Base-by-base conservation (phyloP, 1,140 invertebrate species). In the Anoplolepis gracilipes region DNA sequence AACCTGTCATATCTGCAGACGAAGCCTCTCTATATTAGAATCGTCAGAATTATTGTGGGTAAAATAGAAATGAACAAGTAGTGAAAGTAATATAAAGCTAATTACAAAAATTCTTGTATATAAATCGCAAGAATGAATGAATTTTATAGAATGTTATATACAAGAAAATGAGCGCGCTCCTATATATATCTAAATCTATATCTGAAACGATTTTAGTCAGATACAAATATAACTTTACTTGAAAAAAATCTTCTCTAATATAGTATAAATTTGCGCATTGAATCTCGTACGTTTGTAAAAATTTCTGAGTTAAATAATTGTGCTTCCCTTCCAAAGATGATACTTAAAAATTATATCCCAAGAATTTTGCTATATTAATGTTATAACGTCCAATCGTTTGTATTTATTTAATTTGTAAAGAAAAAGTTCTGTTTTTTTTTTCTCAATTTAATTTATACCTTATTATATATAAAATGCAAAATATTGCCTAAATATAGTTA, bases 1-100 rank as follows among this genome's bases (percentile, higher is more conserved):
- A 93, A 75, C 78, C 92, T 30, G 87, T 89, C 64, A 91, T 91
- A 85, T 92, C 92, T n/a, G 92, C 92, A 49, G 92, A 93, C 64
- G 92, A 93, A 77, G 86, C 88, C 3, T 82, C 90, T 10, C 76
- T 91, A 39, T 91, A 90, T 67, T 92, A 85, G 65, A 42, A 72
- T 72, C 46, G 30, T 78, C 46, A 75, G n/a, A 86, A n/a, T 16
- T 42, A 67, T 49, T 22, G 19, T 19, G 25, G 13, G 28, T 25
- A 59, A 30, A 1, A 62, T 6, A 13, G 65, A 79, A 62, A 28
- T 7, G 22, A 62, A 11, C 28, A 39, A 46, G 33, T 84, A 30
- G 25, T 57, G 46, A 84, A 84, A 67, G 79, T 82, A 75, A 84
- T 28, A 67, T 84, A 61, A 75, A 75, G 30, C 46, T 16, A 75